Evolutionary conservation across 2,113 vertebrate genomes (phyloP), one percentile per base, ranked within the genome.

Genomic region (Mormoops blainvillei): DNA sequence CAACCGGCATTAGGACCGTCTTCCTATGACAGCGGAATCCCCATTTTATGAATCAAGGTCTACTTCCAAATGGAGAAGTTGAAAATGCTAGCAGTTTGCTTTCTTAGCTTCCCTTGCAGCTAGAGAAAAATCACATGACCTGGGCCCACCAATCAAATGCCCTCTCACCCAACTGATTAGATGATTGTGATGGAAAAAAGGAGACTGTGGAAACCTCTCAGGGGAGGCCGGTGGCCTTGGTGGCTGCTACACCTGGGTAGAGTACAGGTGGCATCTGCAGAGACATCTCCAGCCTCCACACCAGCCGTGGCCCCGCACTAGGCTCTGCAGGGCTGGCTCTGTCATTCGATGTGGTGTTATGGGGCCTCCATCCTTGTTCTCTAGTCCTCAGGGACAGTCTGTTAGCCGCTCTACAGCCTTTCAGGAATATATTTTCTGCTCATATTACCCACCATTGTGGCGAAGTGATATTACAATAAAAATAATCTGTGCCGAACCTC

Each of bases 41-140:
- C 50, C 65, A 38, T 33, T 24, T 80, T 56, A 77, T 45, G 22
- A 81, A 87, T 65, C 43, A 54, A 52, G 19, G 2, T 65, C 56
- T 0, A 1, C 15, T 43, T 74, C 48, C 12, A 36, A 18, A 82
- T 20, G 19, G 70, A 87, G 41, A 90, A 63, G 73, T 24, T 88
- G 45, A n/a, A 85, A 91, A 68, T 13, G 7, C 1, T 22, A 71
- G 56, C 4, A 3, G 65, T 71, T 88, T 77, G 20, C 41, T 86
- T 96, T 65, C 8, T 3, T n/a, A 63, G 74, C n/a, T 13, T 96
- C 84, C 38, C 70, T 58, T 92, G 93, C 50, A 92, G 70, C 85
- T 95, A 45, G 33, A 67, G 15, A 48, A 78, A 8, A 48, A 22
- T 81, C 92, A 92, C 18, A 31, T 95, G 89, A n/a, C 9, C 54